A percentile compares a stretch with the other conserved stretches of the same genome.
phyloP scores from a whole-genome alignment of 2,113 vertebrate species.

The Pithys albifrons region DNA sequence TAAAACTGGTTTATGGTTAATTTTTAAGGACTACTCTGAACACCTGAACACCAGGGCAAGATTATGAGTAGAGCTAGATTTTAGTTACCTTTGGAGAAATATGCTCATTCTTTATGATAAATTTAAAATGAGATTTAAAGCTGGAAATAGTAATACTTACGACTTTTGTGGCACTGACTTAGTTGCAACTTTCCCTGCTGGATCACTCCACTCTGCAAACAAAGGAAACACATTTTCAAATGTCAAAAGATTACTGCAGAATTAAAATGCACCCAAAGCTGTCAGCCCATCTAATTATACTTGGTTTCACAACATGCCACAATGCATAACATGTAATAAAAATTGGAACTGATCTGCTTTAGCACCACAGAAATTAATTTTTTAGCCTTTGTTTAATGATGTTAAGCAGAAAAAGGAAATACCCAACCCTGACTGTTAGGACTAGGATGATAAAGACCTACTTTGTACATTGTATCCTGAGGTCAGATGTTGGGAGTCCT shows the following conservation, averaged over 20 bases:
- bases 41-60: conserved; percentile 47
- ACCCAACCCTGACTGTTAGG: conserved; percentile 17
- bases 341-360: conserved; percentile 38
- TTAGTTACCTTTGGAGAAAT: conserved; percentile 45
- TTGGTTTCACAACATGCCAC: conserved; percentile 58
- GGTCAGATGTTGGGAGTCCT: conserved; percentile 92
- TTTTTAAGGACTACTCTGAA: conserved; percentile 62
- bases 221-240: conserved; percentile 69
- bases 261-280: conserved; percentile 57
- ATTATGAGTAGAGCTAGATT: conserved; percentile 27
- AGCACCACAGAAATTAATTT: conserved; percentile 46
- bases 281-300: conserved; percentile 55
- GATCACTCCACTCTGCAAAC: conserved; percentile 90
- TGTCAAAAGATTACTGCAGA: conserved; percentile 64
- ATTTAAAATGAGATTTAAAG: conserved; percentile 50
- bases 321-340: conserved; percentile 50
- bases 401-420: not conserved
- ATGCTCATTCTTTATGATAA: conserved; percentile 1
- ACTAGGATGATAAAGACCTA: conserved; percentile 77
- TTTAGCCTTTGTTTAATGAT: conserved; percentile 47
- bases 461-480: conserved; percentile 92
- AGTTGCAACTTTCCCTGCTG: conserved; percentile 86
- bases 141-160: conserved; percentile 82
- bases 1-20: conserved; percentile 61
- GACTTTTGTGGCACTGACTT: conserved; percentile 91